Evolutionary conservation across 2,797 vertebrate species (phyloP).

Genomic region (Melanotaenia trifasciata): DNA sequence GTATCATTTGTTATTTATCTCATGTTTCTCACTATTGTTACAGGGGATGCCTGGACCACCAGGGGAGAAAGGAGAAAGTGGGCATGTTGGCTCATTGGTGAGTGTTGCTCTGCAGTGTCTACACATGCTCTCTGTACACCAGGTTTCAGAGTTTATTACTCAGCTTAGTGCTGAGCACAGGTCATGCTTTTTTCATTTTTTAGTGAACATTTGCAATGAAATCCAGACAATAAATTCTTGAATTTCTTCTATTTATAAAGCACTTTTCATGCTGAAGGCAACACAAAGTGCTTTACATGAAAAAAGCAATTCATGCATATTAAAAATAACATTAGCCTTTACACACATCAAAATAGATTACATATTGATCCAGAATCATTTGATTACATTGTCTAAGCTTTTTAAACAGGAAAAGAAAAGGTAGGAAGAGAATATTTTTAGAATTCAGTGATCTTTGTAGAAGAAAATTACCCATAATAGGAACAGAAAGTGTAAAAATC

Average conservation of each 20-base stretch:
- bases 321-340: too few species aligned
- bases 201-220: background rate
- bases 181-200: background rate
- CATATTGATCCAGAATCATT: background rate
- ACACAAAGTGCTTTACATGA: too few species aligned
- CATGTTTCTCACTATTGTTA: constrained; percentile 30
- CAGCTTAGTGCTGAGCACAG: background rate
- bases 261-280: too few species aligned
- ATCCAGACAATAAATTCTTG: background rate
- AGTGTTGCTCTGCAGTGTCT: constrained; percentile 38
- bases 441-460: background rate
- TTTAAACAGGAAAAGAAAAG: background rate
- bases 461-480: background rate
- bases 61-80: constrained; percentile 91
- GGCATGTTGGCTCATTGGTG: constrained; percentile 89
- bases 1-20: background rate
- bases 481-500: background rate
- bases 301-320: too few species aligned
- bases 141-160: background rate
- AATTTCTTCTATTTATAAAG: too few species aligned
- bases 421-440: background rate
- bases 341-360: too few species aligned
- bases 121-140: constrained; percentile 4
- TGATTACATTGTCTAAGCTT: background rate
- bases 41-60: constrained; percentile 90